Evolutionary conservation across 2,797 vertebrate species (phyloP).

Genomic region (Gouania willdenowi): DNA sequence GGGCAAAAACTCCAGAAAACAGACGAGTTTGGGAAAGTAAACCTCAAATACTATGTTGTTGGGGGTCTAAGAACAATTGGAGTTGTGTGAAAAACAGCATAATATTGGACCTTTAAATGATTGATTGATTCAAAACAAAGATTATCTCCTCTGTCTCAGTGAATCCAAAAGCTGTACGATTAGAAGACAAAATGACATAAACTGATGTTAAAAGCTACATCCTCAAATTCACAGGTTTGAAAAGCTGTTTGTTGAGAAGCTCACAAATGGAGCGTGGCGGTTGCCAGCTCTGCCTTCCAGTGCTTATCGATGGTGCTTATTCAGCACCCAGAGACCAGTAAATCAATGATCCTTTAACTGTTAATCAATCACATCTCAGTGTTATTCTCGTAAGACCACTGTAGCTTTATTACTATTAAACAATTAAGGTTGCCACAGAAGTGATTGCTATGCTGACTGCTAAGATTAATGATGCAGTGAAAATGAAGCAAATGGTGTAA

Average conservation of each 20-base stretch:
- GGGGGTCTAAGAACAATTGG: too few species aligned
- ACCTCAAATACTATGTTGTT: too few species aligned
- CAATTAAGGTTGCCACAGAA: conserved; percentile 61
- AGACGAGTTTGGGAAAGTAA: too few species aligned
- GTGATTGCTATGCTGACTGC: conserved; percentile 36
- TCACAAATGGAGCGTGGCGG: conserved; percentile 4
- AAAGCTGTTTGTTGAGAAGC: conserved; percentile 1
- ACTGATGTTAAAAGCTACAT: too few species aligned
- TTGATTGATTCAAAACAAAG: too few species aligned
- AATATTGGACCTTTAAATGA: too few species aligned
- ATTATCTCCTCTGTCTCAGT: too few species aligned
- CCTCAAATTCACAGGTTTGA: not conserved
- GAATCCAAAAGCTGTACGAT: too few species aligned
- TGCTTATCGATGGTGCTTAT: conserved; percentile 37
- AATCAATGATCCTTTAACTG: conserved; percentile 65
- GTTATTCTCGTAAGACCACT: conserved; percentile 57
- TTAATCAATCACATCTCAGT: conserved; percentile 66
- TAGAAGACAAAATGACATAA: too few species aligned
- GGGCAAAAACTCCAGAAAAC: too few species aligned
- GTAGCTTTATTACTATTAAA: conserved; percentile 60
- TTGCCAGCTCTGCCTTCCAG: conserved; percentile 19
- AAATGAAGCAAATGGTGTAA: conserved; percentile 26
- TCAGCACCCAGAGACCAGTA: conserved; percentile 46
- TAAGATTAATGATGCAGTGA: conserved; percentile 53
- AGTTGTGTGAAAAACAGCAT: too few species aligned